These are phyloP conservation scores for Agraylea sexmaculata DNA, from an alignment of 1,140 invertebrate genomes.

Conservation along the genomic window DNA sequence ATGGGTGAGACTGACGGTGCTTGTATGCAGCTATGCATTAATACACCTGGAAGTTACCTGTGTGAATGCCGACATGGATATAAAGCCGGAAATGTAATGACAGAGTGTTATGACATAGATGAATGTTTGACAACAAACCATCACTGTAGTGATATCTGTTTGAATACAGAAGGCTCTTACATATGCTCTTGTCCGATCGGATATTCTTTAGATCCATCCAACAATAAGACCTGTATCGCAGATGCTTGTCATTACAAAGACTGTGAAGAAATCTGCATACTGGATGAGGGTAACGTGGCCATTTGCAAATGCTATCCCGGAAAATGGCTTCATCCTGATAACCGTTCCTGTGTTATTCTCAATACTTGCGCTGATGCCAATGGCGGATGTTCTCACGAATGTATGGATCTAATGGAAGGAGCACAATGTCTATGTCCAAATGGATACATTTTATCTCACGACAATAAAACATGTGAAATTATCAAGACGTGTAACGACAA, in stretches of 20 bases:
- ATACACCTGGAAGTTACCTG: slow-evolving; percentile 49
- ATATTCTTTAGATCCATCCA: slow-evolving; percentile 27
- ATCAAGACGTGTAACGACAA: slow-evolving; percentile 41
- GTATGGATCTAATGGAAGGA: neutral
- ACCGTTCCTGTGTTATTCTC: slow-evolving; percentile 37
- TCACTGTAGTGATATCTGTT: slow-evolving; percentile 34
- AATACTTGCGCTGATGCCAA: slow-evolving; percentile 40
- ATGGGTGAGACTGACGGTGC: neutral
- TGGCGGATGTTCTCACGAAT: slow-evolving; percentile 20
- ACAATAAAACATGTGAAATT: slow-evolving; percentile 31
- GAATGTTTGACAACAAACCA: slow-evolving; percentile 31
- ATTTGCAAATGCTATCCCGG: slow-evolving; percentile 31
- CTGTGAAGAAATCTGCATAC: slow-evolving; percentile 24
- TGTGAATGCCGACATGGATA: slow-evolving; percentile 39
- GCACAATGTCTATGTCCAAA: neutral
- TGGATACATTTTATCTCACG: slow-evolving; percentile 24
- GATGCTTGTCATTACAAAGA: slow-evolving; percentile 25
- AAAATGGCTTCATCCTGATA: slow-evolving; percentile 28
- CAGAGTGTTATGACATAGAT: slow-evolving; percentile 38
- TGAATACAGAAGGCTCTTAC: slow-evolving; percentile 44
- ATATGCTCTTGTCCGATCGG: slow-evolving; percentile 38
- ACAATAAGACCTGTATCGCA: neutral
- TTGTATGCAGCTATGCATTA: slow-evolving; percentile 59
- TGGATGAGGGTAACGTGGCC: slow-evolving; percentile 42
- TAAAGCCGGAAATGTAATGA: slow-evolving; percentile 27